Evolutionary conservation across 2,888 invertebrate species (phyloP), one percentile per base, ranked within the genome.

Genomic region (Dryocosmus kuriphilus): DNA sequence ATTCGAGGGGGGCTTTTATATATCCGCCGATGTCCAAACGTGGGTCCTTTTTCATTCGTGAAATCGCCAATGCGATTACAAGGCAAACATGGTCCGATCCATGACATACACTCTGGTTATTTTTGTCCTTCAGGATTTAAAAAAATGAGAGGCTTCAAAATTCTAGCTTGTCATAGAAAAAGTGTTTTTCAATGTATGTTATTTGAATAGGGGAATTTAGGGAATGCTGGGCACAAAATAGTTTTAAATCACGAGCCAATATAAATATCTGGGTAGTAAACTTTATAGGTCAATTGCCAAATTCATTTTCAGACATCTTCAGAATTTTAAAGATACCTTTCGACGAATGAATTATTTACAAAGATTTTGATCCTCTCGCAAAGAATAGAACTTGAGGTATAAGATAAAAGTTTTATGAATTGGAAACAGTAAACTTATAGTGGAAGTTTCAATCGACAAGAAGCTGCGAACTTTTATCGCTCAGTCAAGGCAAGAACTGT

Each of bases 41-140:
- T n/a, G 71, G 71, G 51, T 71, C 51, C 71, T 71, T 71, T 71
- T 71, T 55, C 46, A 71, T 71, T 71, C 71, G 71, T 30, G n/a
- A 71, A 71, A 71, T 71, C 71, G 71, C 46, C 71, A 71, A 51
- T 71, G 51, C 71, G 71, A 71, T 71, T 71, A 71, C 71, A 71
- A 32, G 71, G 71, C 51, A 71, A 71, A 71, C 51, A 71, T 5
- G 32, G 11, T 71, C 46, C 46, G 67, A 67, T 67, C 46, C 67
- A n/a, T 67, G 67, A 67, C 67, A 67, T 67, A 67, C 67, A 19
- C 9, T 2, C 67, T 32, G 67, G 67, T 24, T 67, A 67, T 67
- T 67, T 19, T 67, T 46, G 46, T 38, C 41, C 41, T 24, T 67
- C 41, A 14, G 22, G 22, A 32, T 62, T 32, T 38, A 14, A 22